Base-by-base conservation (phyloP, 2,888 invertebrate species). In the Mythimna impura region DNA sequence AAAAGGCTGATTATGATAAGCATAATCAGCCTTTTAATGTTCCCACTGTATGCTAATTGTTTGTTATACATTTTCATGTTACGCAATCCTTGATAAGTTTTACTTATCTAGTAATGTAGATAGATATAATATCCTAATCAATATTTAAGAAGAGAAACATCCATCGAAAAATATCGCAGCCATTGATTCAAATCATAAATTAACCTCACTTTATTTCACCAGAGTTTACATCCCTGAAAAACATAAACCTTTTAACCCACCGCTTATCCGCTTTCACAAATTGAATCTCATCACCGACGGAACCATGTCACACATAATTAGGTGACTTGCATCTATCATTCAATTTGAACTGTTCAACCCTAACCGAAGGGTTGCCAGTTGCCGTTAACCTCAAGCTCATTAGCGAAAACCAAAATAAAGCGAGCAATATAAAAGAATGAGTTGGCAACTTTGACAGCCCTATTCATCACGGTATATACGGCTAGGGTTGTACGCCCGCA, bases 401-500 rank as follows among this genome's bases (percentile, higher is more conserved):
- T 95, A 95, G 91, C 89, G 84, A 89, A 83, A 83, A 86, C 90
- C 91, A 89, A 93, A 93, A 94, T 94, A 93, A 93, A 93, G 92
- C 91, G 88, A 87, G 93, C 93, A 95, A 95, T 95, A 94, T 94
- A 95, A 94, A 94, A 93, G 92, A 91, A 90, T 95, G 95, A 95
- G 90, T 93, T 86, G 85, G 90, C 94, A 90, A 79, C 82, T 91
- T 91, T 89, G 81, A 78, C 81, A 81, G 72, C 82, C 84, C 89
- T 86, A 91, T 92, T 92, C 91, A 92, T 92, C 91, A 90, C 54
- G 68, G n/a, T 65, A 70, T 71, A 79, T 68, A 60, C 69, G 71
- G 69, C 66, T 66, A 69, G 85, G 79, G 82, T 30, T 66, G 81
- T 57, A 43, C 47, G 67, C 64, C 1, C 30, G 9, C 40, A 76